phyloP scores from a whole-genome alignment of 2,888 invertebrate genomes.

The Stenodera caucasica region DNA sequence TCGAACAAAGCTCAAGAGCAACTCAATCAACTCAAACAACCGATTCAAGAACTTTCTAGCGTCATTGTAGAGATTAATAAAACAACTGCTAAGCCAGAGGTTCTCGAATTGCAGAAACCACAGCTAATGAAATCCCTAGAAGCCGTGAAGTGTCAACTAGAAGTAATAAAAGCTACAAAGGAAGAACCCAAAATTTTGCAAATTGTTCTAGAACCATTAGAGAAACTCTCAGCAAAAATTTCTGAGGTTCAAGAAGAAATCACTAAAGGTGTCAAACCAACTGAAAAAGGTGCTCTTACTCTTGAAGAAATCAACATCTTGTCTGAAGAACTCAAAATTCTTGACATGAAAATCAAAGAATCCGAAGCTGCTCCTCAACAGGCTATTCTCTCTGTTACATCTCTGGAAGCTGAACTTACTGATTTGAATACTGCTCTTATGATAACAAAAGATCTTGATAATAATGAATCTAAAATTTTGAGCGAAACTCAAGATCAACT shows the following conservation, averaged over 20 bases:
- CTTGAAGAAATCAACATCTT: not conserved
- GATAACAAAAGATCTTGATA: not conserved
- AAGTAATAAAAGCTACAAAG: constrained; percentile 22
- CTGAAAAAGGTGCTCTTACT: too few relatives aligned
- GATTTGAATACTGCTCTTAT: not conserved
- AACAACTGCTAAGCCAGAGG: constrained; percentile 23
- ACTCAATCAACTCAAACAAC: constrained; percentile 15
- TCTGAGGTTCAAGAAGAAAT: constrained; percentile 12
- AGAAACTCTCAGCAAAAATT: constrained; percentile 23
- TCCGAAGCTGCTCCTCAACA: not conserved
- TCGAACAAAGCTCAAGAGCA: constrained; percentile 9
- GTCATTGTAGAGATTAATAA: constrained; percentile 27
- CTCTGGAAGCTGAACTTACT: constrained; percentile 6
- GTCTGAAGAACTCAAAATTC: constrained; percentile 9
- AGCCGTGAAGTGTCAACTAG: constrained; percentile 30
- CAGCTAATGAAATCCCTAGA: constrained; percentile 28
- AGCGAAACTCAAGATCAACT: constrained; percentile 8
- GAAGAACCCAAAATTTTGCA: constrained; percentile 20
- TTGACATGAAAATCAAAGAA: not conserved
- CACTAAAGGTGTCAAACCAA: constrained; percentile 7
- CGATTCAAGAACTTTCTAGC: constrained; percentile 27
- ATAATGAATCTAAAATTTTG: not conserved
- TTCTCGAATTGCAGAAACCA: constrained; percentile 29
- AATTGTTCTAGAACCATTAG: constrained; percentile 20
- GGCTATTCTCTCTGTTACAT: constrained; percentile 6